phyloP scores from a whole-genome alignment of 2,797 vertebrate species.

The Coregonus suidteri region DNA sequence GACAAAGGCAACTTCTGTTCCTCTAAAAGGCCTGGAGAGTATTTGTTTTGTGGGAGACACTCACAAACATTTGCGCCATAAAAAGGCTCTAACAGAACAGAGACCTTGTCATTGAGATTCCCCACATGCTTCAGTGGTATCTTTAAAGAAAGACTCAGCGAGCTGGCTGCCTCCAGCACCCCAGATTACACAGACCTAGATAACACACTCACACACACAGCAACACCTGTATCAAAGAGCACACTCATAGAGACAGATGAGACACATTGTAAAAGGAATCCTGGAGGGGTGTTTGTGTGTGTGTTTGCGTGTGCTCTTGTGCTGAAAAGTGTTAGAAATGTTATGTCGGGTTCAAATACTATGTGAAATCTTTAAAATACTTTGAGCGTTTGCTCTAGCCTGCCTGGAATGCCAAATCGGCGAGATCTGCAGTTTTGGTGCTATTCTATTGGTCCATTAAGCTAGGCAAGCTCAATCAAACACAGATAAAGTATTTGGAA shows the following conservation, averaged over 20 bases:
- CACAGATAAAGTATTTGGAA: too few species aligned
- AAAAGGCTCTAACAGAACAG: neutral
- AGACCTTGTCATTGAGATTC: slow-evolving; percentile 26
- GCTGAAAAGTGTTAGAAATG: neutral
- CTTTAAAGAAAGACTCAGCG: slow-evolving; percentile 36
- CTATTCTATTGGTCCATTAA: slow-evolving; percentile 19
- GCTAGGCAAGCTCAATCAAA: neutral
- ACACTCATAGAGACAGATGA: slow-evolving; percentile 35
- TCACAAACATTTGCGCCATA: slow-evolving; percentile 4
- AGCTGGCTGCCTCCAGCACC: slow-evolving; percentile 9
- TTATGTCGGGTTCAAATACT: too few species aligned
- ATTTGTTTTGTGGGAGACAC: neutral
- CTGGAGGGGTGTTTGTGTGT: slow-evolving; percentile 13
- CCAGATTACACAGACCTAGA: slow-evolving; percentile 26
- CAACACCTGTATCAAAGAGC: slow-evolving; percentile 18
- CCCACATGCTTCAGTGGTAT: slow-evolving; percentile 23
- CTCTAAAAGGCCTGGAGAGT: neutral
- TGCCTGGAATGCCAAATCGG: too few species aligned
- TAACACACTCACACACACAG: slow-evolving; percentile 13
- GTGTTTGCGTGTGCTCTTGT: slow-evolving; percentile 9
- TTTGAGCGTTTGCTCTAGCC: too few species aligned
- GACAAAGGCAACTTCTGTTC: neutral
- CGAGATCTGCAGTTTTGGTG: too few species aligned
- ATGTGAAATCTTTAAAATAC: too few species aligned
- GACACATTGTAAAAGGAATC: slow-evolving; percentile 16